phyloP scores from a whole-genome alignment of 2,113 vertebrate genomes.

The Trogon melanurus region DNA sequence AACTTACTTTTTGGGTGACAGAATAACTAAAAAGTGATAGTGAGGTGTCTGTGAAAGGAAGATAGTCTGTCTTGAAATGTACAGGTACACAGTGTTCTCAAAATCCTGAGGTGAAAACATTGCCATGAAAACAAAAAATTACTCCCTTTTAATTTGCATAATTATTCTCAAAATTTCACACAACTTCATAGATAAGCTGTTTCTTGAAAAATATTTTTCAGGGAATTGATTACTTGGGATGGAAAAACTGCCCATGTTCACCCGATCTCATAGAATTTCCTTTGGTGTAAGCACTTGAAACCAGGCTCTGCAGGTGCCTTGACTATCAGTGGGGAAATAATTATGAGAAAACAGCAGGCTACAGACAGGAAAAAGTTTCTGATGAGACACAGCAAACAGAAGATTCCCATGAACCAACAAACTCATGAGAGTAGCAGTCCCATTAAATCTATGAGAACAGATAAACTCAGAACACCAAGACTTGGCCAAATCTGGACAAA shows the following conservation, averaged over 20 bases:
- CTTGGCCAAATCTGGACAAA: background rate
- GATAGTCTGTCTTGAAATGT: background rate
- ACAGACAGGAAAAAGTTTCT: background rate
- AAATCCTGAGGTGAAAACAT: background rate
- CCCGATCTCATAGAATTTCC: background rate
- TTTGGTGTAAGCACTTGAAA: accelerated
- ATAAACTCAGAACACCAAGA: background rate
- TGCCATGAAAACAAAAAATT: background rate
- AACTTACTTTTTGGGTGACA: background rate
- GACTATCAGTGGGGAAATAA: background rate
- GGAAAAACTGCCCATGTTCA: background rate
- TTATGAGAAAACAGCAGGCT: background rate
- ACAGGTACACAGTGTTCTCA: accelerated
- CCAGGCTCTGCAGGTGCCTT: background rate
- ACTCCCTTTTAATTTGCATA: background rate
- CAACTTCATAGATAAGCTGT: background rate
- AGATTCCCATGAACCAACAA: accelerated
- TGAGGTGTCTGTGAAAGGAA: background rate
- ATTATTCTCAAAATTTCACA: background rate
- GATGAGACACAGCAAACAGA: background rate
- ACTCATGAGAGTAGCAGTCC: background rate
- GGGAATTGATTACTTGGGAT: background rate
- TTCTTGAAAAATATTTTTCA: background rate
- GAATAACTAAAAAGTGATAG: background rate
- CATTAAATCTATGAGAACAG: background rate